Evolutionary conservation across 2,888 invertebrate genomes (phyloP).

Genomic region (Aleiodes leptofemur): DNA sequence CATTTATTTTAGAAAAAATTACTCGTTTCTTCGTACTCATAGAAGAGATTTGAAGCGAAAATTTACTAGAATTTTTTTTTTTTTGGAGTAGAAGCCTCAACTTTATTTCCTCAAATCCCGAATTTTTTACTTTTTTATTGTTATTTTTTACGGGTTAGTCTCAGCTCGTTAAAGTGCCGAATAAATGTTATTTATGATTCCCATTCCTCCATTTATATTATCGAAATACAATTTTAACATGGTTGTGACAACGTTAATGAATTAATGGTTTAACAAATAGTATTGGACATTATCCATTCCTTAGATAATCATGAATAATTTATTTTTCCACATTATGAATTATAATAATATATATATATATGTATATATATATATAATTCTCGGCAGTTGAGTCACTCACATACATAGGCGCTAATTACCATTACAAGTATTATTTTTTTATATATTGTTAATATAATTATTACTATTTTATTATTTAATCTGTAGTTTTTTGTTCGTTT

Average conservation of each 20-base stretch:
- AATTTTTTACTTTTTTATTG: not conserved
- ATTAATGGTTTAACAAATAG: too few relatives aligned
- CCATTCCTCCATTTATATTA: too few relatives aligned
- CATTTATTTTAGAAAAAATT: conserved; percentile 20
- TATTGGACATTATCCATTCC: conserved; percentile 17
- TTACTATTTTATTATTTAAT: conserved; percentile 9
- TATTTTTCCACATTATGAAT: conserved; percentile 9
- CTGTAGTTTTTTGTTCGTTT: too few relatives aligned
- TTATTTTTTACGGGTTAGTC: too few relatives aligned
- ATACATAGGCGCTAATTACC: conserved; percentile 1
- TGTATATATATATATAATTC: not conserved
- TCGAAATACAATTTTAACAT: too few relatives aligned
- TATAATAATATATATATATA: conserved; percentile 5
- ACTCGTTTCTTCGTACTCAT: not conserved
- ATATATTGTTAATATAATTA: not conserved
- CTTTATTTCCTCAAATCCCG: not conserved
- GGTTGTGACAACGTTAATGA: too few relatives aligned
- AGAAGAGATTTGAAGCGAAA: too few relatives aligned
- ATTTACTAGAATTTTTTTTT: too few relatives aligned
- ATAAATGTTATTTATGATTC: too few relatives aligned
- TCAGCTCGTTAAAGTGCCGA: too few relatives aligned
- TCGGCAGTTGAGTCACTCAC: conserved; percentile 19
- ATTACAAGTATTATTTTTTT: not conserved
- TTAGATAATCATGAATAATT: conserved; percentile 1
- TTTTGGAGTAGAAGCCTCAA: not conserved